Conservation (phyloP, 1,140 invertebrate species). For the Rhopalosiphum padi region DNA sequence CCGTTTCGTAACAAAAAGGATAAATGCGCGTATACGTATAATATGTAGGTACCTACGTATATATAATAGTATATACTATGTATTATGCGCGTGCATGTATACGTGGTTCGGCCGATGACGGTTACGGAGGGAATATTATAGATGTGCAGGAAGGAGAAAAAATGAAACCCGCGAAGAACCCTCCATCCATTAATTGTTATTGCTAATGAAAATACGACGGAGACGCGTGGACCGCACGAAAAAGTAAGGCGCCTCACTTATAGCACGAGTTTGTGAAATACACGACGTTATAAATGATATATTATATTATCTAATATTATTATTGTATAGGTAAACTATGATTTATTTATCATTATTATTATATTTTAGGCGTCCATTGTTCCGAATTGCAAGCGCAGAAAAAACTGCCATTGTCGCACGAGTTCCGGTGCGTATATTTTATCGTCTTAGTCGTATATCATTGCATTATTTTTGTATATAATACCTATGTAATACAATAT, state of each 20-base stretch:
- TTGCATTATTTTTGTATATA: no score
- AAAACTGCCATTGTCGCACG: no score
- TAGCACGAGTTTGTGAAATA: not conserved
- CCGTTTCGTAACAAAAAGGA: not conserved
- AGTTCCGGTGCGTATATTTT: no score
- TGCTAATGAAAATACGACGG: not conserved
- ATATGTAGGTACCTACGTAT: not conserved
- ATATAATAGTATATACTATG: not conserved
- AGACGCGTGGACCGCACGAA: not conserved
- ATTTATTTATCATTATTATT: not conserved
- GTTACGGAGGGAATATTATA: not conserved
- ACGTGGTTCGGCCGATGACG: not conserved
- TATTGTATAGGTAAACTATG: not conserved
- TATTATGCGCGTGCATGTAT: not conserved
- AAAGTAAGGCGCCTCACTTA: not conserved
- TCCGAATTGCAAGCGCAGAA: no score
- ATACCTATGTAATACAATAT: no score
- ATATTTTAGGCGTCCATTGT: not conserved
- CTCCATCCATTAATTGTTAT: not conserved
- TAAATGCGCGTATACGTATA: not conserved
- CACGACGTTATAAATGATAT: not conserved
- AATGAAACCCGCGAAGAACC: not conserved
- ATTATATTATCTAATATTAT: not conserved
- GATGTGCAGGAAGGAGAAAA: not conserved
- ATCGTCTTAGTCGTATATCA: no score